phyloP scores from a whole-genome alignment of 2,113 vertebrate genomes.

The Mobula hypostoma region DNA sequence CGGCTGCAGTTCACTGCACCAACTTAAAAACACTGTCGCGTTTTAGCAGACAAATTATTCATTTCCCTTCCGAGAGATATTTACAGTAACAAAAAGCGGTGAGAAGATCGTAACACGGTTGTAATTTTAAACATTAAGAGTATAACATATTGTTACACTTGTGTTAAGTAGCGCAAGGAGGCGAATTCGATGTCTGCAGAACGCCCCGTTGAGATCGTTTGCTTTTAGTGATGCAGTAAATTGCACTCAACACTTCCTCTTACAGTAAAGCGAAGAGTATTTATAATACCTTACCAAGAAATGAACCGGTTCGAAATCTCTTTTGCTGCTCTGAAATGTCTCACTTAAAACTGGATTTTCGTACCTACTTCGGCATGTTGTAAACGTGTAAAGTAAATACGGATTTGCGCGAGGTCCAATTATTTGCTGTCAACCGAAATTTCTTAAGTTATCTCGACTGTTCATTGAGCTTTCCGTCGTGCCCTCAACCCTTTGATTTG shows the following conservation, averaged over 20 bases:
- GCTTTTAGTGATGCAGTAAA: background rate
- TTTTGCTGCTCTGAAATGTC: background rate
- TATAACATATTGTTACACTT: background rate
- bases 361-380: too few species aligned
- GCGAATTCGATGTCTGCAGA: background rate
- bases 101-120: background rate
- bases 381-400: background rate
- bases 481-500: background rate
- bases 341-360: background rate
- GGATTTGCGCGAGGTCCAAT: background rate
- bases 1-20: background rate
- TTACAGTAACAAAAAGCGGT: background rate
- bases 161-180: background rate
- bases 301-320: background rate
- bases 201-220: background rate
- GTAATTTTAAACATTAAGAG: background rate
- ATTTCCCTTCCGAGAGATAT: background rate
- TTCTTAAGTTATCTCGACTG: background rate
- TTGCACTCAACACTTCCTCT: background rate
- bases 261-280: background rate
- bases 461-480: background rate
- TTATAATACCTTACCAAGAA: background rate
- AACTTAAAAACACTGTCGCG: background rate
- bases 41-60: background rate
- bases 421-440: background rate